Conservation (phyloP, 2,888 invertebrate species). For the Melinaea marsaeus region DNA sequence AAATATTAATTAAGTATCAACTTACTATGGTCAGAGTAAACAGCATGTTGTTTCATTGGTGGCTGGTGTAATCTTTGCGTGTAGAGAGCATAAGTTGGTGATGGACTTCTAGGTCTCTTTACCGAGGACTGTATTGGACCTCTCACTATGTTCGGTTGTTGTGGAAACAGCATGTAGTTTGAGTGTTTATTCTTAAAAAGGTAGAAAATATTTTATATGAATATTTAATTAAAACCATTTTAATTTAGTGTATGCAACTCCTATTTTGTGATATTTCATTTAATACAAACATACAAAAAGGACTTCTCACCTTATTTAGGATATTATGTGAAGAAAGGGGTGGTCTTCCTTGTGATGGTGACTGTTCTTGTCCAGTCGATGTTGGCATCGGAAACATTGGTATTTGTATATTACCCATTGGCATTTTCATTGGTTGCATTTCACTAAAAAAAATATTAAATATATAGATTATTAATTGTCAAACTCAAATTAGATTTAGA, state of each 20-base stretch:
- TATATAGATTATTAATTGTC: too few relatives aligned
- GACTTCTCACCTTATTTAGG: slow-evolving; percentile 77
- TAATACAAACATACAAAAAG: not conserved
- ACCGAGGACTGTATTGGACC: slow-evolving; percentile 65
- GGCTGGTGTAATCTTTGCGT: slow-evolving; percentile 65
- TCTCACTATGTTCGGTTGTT: slow-evolving; percentile 62
- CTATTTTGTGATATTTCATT: not conserved
- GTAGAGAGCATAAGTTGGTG: slow-evolving; percentile 74
- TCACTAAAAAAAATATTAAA: slow-evolving; percentile 66
- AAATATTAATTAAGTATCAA: slow-evolving; percentile 22
- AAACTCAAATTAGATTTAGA: too few relatives aligned
- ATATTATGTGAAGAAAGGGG: slow-evolving; percentile 78
- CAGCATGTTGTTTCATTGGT: slow-evolving; percentile 67
- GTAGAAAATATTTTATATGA: not conserved
- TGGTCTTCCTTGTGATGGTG: slow-evolving; percentile 58
- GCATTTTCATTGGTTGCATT: slow-evolving; percentile 79
- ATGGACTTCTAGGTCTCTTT: slow-evolving; percentile 78
- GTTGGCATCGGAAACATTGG: slow-evolving; percentile 83
- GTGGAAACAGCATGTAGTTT: slow-evolving; percentile 55
- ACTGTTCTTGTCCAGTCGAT: slow-evolving; percentile 61
- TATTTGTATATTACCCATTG: slow-evolving; percentile 77
- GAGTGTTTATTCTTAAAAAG: slow-evolving; percentile 46
- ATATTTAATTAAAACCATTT: not conserved
- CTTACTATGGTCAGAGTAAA: slow-evolving; percentile 81
- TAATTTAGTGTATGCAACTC: not conserved